Conservation (phyloP, 2,888 invertebrate genomes). For the Melanophora roralis region DNA sequence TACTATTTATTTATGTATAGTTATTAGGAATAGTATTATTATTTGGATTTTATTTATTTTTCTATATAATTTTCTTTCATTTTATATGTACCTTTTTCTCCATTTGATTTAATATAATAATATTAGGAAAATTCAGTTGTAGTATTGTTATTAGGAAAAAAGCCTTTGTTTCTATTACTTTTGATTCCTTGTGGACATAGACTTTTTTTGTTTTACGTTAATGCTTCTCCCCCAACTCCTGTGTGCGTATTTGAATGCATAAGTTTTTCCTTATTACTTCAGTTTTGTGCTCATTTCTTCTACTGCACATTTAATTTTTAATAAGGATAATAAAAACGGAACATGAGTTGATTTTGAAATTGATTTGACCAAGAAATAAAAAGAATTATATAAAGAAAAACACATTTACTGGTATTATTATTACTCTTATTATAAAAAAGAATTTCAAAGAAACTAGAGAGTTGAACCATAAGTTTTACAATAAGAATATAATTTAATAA, state of each 20-base stretch:
- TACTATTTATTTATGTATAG: not conserved
- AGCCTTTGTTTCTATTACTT: not conserved
- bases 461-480: not conserved
- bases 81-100: not conserved
- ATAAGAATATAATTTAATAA: no score
- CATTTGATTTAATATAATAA: conserved; percentile 45
- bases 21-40: not conserved
- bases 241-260: not conserved
- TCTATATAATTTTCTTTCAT: not conserved
- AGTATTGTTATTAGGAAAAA: conserved; percentile 40
- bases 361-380: not conserved
- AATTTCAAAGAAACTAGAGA: not conserved
- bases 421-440: no score
- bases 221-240: not conserved
- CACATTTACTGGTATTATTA: not conserved
- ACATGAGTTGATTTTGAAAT: conserved; percentile 46
- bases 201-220: no score
- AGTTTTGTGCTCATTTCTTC: not conserved
- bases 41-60: not conserved
- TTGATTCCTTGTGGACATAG: conserved; percentile 31
- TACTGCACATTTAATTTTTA: conserved; percentile 56
- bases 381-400: not conserved
- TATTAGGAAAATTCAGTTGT: conserved; percentile 39
- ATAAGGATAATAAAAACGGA: conserved; percentile 46
- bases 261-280: not conserved